Evolutionary conservation across 2,113 vertebrate species (phyloP).

Genomic region (Noctilio leporinus): DNA sequence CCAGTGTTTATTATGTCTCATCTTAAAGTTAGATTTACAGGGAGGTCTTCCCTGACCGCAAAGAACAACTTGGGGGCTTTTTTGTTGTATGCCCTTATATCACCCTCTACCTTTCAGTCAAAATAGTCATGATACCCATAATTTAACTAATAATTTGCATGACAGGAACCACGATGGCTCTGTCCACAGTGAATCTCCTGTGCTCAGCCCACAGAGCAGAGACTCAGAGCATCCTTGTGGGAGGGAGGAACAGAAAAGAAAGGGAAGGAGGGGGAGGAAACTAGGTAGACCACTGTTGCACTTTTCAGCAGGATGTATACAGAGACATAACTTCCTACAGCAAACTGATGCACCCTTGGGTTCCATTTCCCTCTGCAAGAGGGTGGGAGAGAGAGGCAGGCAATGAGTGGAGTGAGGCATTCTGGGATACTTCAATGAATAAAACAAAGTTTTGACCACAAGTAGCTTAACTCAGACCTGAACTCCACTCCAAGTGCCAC

Average conservation of each 20-base stretch:
- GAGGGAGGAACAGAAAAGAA: neutral
- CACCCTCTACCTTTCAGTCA: neutral
- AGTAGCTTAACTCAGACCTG: neutral
- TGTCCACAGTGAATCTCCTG: neutral
- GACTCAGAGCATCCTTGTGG: neutral
- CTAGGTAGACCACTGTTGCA: neutral
- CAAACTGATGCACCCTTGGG: neutral
- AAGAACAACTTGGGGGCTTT: neutral
- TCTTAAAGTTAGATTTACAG: neutral
- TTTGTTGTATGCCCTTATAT: neutral
- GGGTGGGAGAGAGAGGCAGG: neutral
- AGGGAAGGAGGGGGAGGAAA: neutral
- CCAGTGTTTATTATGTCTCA: neutral
- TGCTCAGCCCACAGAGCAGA: neutral
- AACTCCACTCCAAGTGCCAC: neutral
- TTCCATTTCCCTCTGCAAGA: neutral
- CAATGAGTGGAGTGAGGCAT: neutral
- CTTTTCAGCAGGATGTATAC: neutral
- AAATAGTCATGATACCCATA: neutral
- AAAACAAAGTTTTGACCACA: neutral
- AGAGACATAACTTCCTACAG: neutral
- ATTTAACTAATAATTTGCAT: neutral
- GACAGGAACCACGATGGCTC: neutral
- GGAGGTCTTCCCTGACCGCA: neutral
- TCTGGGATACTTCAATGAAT: neutral